Conservation (phyloP, 2,888 invertebrate species). For the Scaeva pyrastri region DNA sequence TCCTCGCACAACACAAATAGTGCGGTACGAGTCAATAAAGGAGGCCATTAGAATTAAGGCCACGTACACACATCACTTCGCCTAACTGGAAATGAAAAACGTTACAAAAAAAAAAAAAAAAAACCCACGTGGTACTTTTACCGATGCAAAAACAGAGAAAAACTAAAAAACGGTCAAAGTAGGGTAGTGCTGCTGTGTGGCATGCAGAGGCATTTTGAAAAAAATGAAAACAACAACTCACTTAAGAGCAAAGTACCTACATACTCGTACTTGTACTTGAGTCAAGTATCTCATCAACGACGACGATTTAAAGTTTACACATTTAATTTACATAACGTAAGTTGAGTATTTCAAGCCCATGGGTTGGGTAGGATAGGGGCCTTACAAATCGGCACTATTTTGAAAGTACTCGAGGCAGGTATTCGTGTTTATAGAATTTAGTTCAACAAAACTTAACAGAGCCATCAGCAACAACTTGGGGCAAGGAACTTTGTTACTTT, state of each 20-base stretch:
- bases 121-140: conserved; percentile 1
- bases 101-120: neutral
- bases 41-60: conserved; percentile 74
- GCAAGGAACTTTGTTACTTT: conserved; percentile 13
- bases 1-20: conserved; percentile 3
- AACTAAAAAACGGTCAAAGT: conserved; percentile 50
- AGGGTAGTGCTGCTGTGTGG: conserved; percentile 7
- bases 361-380: too few species aligned
- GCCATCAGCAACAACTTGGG: conserved; percentile 7
- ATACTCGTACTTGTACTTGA: neutral
- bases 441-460: conserved; percentile 2
- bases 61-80: conserved; percentile 42
- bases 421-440: conserved; percentile 29
- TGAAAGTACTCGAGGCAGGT: neutral
- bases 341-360: too few species aligned
- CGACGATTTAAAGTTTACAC: conserved; percentile 19
- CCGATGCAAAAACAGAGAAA: neutral
- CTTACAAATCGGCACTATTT: too few species aligned
- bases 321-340: conserved; percentile 51
- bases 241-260: conserved; percentile 36
- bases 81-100: neutral
- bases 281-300: conserved; percentile 50
- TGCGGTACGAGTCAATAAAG: conserved; percentile 53
- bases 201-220: conserved; percentile 13
- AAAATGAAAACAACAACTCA: conserved; percentile 42